These are phyloP conservation scores for Sericinus montela DNA, from an alignment of 2,888 invertebrate species.

Conservation along the genomic window DNA sequence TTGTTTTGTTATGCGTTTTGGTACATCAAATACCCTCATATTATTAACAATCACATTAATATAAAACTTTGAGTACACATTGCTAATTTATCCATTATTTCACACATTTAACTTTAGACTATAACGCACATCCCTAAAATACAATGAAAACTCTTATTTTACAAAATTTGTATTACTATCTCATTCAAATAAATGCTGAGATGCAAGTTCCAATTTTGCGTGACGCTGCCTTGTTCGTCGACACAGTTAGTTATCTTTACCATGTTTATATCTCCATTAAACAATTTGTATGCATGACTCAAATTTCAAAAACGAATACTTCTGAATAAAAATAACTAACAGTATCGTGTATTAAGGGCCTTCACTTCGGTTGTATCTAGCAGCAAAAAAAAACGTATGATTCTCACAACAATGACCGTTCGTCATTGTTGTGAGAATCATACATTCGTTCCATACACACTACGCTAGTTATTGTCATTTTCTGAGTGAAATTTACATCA, in stretches of 20 bases:
- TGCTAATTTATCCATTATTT: conserved; percentile 16
- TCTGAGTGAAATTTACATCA: conserved; percentile 65
- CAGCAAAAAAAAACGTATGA: conserved; percentile 32
- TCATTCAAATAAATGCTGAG: conserved; percentile 75
- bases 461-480: conserved; percentile 62
- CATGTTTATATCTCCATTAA: neutral
- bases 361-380: conserved; percentile 19
- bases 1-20: conserved; percentile 19
- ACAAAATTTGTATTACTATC: conserved; percentile 53
- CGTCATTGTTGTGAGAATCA: too few species aligned
- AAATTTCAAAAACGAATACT: neutral
- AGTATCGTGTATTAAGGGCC: conserved; percentile 2
- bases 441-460: conserved; percentile 54
- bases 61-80: conserved; percentile 12
- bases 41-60: conserved; percentile 12
- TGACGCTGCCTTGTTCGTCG: conserved; percentile 21
- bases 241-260: neutral
- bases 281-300: neutral
- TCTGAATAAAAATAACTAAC: conserved; percentile 7
- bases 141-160: conserved; percentile 37
- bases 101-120: conserved; percentile 18
- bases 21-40: conserved; percentile 26
- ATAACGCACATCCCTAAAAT: conserved; percentile 19
- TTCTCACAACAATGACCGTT: conserved; percentile 42
- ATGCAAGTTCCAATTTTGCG: conserved; percentile 55